A percentile compares a stretch with the other conserved stretches of the same genome.
phyloP scores from a whole-genome alignment of 2,113 vertebrate genomes.

The Danionella cerebrum region DNA sequence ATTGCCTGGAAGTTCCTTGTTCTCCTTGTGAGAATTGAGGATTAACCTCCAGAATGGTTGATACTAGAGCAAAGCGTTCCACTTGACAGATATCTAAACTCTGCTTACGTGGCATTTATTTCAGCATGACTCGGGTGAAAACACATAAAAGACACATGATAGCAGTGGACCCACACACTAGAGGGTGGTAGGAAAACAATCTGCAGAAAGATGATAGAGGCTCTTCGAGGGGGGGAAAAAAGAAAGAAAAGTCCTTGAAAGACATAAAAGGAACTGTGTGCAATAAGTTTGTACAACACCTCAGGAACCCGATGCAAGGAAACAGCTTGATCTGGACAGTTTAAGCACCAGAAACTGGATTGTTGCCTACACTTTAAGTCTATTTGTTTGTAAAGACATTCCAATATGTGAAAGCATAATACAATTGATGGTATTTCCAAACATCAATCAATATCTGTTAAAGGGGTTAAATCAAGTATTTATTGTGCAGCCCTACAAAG shows the following conservation, averaged over 20 bases:
- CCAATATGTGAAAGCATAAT: too few relatives aligned
- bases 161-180: not conserved
- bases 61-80: not conserved
- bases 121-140: not conserved
- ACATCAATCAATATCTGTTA: too few relatives aligned
- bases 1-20: too few relatives aligned
- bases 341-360: not conserved
- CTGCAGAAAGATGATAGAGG: not conserved
- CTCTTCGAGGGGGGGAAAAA: too few relatives aligned
- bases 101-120: not conserved
- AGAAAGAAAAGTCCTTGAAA: not conserved
- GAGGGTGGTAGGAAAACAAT: not conserved
- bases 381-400: too few relatives aligned
- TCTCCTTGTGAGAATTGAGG: not conserved
- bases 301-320: too few relatives aligned
- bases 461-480: too few relatives aligned
- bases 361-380: too few relatives aligned
- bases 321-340: too few relatives aligned
- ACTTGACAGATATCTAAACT: not conserved
- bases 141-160: not conserved
- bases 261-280: not conserved
- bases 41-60: not conserved
- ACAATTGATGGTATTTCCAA: too few relatives aligned
- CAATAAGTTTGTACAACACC: too few relatives aligned
- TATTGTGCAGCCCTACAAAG: too few relatives aligned